A percentile compares a stretch with the other conserved stretches of the same genome.
phyloP scores from a whole-genome alignment of 2,113 vertebrate genomes.

The Etia nguti region DNA sequence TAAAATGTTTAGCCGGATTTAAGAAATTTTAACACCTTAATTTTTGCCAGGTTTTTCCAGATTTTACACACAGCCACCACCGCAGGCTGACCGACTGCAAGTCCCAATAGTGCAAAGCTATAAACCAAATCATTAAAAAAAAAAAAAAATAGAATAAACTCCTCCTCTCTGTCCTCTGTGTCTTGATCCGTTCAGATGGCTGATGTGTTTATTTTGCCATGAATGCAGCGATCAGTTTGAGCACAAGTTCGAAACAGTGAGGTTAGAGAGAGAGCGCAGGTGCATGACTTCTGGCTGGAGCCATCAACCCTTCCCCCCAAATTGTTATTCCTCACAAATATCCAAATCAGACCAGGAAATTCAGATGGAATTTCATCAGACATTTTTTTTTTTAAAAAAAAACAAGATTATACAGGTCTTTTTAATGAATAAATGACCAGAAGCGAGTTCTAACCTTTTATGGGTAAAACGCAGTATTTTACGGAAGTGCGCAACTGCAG shows the following conservation, averaged over 20 bases:
- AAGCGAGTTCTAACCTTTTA: constrained; percentile 11
- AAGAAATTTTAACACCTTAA: background rate
- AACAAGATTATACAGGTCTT: background rate
- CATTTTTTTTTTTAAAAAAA: background rate
- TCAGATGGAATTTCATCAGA: background rate
- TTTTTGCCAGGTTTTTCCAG: background rate
- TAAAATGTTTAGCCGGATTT: background rate
- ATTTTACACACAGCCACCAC: background rate
- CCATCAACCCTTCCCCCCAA: background rate
- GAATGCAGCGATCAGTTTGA: background rate
- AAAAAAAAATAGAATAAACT: background rate
- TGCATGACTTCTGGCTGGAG: background rate
- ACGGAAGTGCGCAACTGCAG: constrained; percentile 19
- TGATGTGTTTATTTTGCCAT: background rate
- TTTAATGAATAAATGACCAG: background rate
- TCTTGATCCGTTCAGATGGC: background rate
- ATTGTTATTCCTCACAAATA: constrained; percentile 12
- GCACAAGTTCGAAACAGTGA: background rate
- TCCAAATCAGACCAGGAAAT: background rate
- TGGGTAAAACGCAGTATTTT: background rate
- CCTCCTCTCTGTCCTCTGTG: background rate
- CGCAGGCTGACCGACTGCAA: background rate
- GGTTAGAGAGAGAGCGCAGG: background rate
- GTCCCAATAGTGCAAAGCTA: background rate
- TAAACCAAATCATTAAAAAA: background rate